Percentiles rank a stretch among this genome's conserved stretches.
These are phyloP conservation scores for Bubo scandiacus DNA, from an alignment of 2,113 vertebrate genomes.

Conservation along the genomic window DNA sequence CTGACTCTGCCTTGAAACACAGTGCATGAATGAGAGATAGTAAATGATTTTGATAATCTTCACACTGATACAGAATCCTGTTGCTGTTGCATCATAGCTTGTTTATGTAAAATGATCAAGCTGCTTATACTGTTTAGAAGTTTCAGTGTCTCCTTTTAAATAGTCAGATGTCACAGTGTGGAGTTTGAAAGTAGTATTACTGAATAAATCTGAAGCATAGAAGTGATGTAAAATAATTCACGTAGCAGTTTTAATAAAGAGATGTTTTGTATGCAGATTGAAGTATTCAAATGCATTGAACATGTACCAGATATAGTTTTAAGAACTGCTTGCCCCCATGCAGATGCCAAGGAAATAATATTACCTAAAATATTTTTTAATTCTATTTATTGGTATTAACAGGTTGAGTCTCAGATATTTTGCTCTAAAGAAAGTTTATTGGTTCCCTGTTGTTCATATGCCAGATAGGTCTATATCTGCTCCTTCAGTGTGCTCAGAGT, in stretches of 20 bases:
- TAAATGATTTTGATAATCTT: not conserved
- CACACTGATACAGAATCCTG: not conserved
- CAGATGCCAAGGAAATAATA: not conserved
- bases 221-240: not conserved
- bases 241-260: not conserved
- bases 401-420: fast-evolving
- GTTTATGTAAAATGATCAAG: not conserved
- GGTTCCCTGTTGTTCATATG: not conserved
- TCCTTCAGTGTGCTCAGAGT: not conserved
- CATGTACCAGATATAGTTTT: not conserved
- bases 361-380: not conserved
- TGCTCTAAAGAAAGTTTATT: not conserved
- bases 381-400: not conserved
- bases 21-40: not conserved
- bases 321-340: not conserved
- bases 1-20: not conserved
- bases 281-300: not conserved
- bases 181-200: not conserved
- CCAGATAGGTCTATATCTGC: not conserved
- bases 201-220: not conserved
- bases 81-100: not conserved
- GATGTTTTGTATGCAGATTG: not conserved
- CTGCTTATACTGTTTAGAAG: not conserved
- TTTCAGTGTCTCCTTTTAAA: not conserved
- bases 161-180: not conserved